Percentiles rank a stretch among this genome's conserved stretches.
Conservation (phyloP, 2,888 invertebrate species). For the Trachelus troglodyta region DNA sequence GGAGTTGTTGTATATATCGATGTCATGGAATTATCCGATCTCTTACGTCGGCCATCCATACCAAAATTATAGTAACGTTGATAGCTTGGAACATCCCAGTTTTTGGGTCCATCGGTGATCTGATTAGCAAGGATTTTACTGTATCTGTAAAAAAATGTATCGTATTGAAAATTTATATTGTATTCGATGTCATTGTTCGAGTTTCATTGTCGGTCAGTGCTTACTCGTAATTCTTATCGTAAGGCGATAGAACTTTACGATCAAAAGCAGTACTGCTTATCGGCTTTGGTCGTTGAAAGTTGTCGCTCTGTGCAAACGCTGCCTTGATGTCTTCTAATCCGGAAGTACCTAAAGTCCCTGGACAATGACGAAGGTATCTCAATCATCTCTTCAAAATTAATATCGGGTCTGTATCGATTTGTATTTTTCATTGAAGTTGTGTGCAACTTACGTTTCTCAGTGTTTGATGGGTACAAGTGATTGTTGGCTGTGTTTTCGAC, state of each 20-base stretch:
- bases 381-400: background rate
- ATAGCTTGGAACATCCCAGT: slow-evolving; percentile 47
- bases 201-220: slow-evolving; percentile 14
- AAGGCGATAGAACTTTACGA: slow-evolving; percentile 37
- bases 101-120: slow-evolving; percentile 45
- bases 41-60: slow-evolving; percentile 53
- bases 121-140: slow-evolving; percentile 54
- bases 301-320: slow-evolving; percentile 42
- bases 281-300: slow-evolving; percentile 37
- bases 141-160: slow-evolving; percentile 37
- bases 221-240: slow-evolving; percentile 54
- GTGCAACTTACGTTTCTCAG: slow-evolving; percentile 52
- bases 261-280: slow-evolving; percentile 38
- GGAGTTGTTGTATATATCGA: slow-evolving; percentile 21
- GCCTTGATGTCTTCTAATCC: slow-evolving; percentile 52
- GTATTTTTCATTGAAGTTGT: background rate
- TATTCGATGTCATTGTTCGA: background rate
- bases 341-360: slow-evolving; percentile 52
- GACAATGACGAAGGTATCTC: background rate
- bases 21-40: slow-evolving; percentile 44
- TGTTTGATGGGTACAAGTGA: slow-evolving; percentile 32
- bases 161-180: background rate
- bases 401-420: background rate
- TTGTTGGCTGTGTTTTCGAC: slow-evolving; percentile 36
- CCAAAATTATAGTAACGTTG: slow-evolving; percentile 44